Evolutionary conservation across 2,113 vertebrate species (phyloP), one percentile per base, ranked within the genome.

Genomic region (Cygnus buccinator): DNA sequence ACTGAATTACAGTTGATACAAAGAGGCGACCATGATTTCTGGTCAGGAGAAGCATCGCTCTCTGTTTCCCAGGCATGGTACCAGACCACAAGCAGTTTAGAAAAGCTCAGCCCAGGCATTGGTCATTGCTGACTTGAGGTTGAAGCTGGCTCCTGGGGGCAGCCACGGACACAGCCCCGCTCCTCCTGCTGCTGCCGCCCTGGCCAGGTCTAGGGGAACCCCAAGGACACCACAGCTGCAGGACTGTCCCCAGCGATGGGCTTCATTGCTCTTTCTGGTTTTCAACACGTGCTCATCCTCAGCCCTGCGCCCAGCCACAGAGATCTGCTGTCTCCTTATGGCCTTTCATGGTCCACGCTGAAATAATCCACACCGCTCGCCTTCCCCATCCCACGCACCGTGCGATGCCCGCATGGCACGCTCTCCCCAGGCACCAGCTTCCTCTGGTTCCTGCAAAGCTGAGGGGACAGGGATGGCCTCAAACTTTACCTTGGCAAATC

Each of bases 301-400:
- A 52, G 50, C 29, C 55, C 55, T 26, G 55, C 17, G 10, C 55
- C 55, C 59, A 65, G 65, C 10, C 11, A 0, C 6, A 0, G 4
- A 57, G 48, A 13, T 52, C 23, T 52, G 50, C 61, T 62, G 7
- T 71, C 65, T 90, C 71, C 85, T 81, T 4, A 0, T 13, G 62
- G 78, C 44, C 88, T 74, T 74, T 84, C 82, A 44, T 1, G 6
- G 55, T 78, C 76, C 0, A 0, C 76, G 29, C 59, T 58, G 17
- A 85, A 18, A 37, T 10, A 37, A 81, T 61, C 66, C 2, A 0
- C 61, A 44, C 23, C 1, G 2, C 46, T 48, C 10, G 20, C 20
- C 46, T 48, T 48, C 43, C 31, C 29, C 19, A 46, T 21, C 31
- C 21, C 0, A 1, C 1, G 0, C 25, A 21, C 0, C 0, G 3